These are phyloP conservation scores for Solea solea DNA, from an alignment of 2,113 vertebrate species.

Conservation along the genomic window DNA sequence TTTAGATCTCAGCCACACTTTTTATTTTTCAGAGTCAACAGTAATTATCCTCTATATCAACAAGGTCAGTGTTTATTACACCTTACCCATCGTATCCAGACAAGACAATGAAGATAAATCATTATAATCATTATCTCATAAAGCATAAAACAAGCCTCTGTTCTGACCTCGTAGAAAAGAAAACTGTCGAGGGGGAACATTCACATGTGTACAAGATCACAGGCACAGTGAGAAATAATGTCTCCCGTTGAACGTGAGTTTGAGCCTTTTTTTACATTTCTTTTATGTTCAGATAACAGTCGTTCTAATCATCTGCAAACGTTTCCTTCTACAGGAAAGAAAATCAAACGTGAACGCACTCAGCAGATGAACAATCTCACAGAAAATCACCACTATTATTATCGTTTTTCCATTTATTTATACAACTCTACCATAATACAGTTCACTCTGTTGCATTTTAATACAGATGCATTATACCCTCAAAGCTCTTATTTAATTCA, in stretches of 20 bases:
- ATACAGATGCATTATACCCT: too few relatives aligned
- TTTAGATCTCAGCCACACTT: too few relatives aligned
- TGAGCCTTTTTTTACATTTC: not conserved
- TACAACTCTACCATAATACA: not conserved
- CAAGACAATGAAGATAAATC: not conserved
- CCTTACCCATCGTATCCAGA: not conserved
- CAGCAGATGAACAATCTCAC: not conserved
- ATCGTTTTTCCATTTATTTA: constrained; percentile 4
- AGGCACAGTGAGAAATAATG: not conserved
- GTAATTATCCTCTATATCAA: constrained; percentile 11
- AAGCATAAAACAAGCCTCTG: not conserved
- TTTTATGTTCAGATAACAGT: not conserved
- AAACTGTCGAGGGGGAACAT: not conserved
- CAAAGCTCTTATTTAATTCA: not conserved
- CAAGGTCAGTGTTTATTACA: constrained; percentile 25
- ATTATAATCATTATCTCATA: not conserved
- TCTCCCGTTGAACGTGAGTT: constrained; percentile 18
- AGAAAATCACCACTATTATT: not conserved
- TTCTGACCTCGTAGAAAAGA: constrained; percentile 8
- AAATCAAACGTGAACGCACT: not conserved
- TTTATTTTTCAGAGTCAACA: constrained; percentile 14
- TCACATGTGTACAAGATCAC: constrained; percentile 23
- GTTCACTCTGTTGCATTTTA: not conserved
- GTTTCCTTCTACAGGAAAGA: constrained; percentile 4
- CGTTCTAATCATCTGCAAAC: not conserved